Percentiles rank a stretch among this genome's conserved stretches.
Evolutionary conservation across 2,113 vertebrate genomes (phyloP).

Genomic region (Mastomys coucha): DNA sequence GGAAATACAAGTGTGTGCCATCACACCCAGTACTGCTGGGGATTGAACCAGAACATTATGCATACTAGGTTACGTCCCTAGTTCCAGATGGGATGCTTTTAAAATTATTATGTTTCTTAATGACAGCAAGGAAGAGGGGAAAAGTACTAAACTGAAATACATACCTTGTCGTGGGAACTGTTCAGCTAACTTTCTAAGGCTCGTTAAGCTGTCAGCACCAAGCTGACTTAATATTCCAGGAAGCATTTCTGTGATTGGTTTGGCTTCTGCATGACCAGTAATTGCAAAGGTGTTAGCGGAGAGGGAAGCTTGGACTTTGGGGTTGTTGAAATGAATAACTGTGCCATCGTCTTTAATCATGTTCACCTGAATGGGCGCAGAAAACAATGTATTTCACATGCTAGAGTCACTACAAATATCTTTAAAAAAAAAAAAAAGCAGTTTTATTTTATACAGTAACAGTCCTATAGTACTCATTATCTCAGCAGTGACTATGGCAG

Average conservation of each 20-base stretch:
- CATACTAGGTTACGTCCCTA: background rate
- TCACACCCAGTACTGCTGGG: background rate
- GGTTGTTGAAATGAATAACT: constrained; percentile 99
- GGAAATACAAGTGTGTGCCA: background rate
- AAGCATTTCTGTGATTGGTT: constrained; percentile 99
- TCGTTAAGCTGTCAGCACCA: constrained; percentile 98
- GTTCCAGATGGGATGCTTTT: constrained; percentile 21
- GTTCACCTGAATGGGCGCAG: constrained; percentile 92
- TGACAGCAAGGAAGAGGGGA: background rate
- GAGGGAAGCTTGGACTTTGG: constrained; percentile 98
- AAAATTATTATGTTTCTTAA: constrained; percentile 48
- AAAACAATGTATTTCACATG: constrained; percentile 69
- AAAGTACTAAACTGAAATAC: constrained; percentile 56
- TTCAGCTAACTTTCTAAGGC: constrained; percentile 97
- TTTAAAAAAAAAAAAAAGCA: constrained; percentile 9
- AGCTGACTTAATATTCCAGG: constrained; percentile 99
- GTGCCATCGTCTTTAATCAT: constrained; percentile 99
- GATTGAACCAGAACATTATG: background rate
- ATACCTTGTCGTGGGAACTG: constrained; percentile 98
- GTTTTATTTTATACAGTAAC: background rate
- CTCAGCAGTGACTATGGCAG: constrained; percentile 19
- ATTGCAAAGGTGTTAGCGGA: constrained; percentile 99
- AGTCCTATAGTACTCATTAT: constrained; percentile 46
- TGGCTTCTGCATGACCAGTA: constrained; percentile 97
- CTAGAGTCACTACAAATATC: constrained; percentile 44